Conservation (phyloP, 2,113 vertebrate genomes). For the Cyphomyrus discorhynchus region DNA sequence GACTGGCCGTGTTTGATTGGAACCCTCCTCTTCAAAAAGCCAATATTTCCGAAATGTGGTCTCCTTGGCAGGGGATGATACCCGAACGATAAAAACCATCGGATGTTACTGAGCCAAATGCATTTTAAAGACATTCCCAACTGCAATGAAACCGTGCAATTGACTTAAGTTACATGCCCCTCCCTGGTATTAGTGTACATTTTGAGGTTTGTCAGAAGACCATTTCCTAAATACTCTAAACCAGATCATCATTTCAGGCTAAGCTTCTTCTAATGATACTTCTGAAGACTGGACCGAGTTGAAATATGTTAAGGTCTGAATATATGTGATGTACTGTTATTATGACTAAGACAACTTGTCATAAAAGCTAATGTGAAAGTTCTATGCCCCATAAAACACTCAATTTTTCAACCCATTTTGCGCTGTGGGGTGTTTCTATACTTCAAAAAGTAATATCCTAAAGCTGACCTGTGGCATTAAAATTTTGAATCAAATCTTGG, state of each 20-base stretch:
- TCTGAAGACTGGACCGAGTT: neutral
- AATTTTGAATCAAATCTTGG: neutral
- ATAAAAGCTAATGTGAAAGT: neutral
- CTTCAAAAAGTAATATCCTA: neutral
- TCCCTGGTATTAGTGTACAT: conserved; percentile 4
- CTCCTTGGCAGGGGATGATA: conserved; percentile 33
- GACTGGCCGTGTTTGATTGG: conserved; percentile 30
- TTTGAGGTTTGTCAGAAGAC: conserved; percentile 21
- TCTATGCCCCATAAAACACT: neutral
- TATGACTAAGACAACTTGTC: neutral
- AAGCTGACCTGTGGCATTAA: neutral
- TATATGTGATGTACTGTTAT: neutral
- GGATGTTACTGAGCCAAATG: conserved; percentile 39
- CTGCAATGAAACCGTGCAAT: conserved; percentile 44
- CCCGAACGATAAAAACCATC: conserved; percentile 31
- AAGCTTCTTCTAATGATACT: conserved; percentile 4
- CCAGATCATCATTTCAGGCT: neutral
- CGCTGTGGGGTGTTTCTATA: neutral
- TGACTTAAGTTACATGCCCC: conserved; percentile 27
- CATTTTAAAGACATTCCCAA: conserved; percentile 45
- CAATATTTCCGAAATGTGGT: conserved; percentile 42
- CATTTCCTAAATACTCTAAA: conserved; percentile 22
- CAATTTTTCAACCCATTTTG: neutral
- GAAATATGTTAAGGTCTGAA: neutral
- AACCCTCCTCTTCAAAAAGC: conserved; percentile 38